A percentile compares a stretch with the other conserved stretches of the same genome.
These are phyloP conservation scores for Cecropterus lyciades DNA, from an alignment of 1,140 invertebrate genomes.

Conservation along the genomic window DNA sequence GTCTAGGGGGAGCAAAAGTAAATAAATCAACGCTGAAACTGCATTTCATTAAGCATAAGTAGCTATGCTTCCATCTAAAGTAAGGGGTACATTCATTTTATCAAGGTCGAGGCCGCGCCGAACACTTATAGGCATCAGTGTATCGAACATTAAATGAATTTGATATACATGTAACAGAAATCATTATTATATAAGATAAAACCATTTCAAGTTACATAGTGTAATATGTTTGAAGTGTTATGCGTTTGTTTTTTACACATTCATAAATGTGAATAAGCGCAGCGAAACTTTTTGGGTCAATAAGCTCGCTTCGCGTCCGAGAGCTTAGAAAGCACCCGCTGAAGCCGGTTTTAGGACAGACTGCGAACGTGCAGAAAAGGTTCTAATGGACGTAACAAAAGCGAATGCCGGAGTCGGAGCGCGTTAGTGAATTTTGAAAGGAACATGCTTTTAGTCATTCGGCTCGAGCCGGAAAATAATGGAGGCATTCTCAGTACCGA, in stretches of 20 bases:
- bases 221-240: not conserved
- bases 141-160: no score
- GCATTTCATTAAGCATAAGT: no score
- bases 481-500: slow-evolving; percentile 3
- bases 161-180: no score
- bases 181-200: no score
- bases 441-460: slow-evolving; percentile 20
- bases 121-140: no score
- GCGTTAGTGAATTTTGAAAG: slow-evolving; percentile 22
- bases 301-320: not conserved
- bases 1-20: no score
- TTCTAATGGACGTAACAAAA: slow-evolving; percentile 16
- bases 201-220: no score
- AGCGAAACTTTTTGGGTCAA: slow-evolving; percentile 2
- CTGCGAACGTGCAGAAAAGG: slow-evolving; percentile 9
- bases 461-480: slow-evolving; percentile 13
- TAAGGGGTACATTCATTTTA: no score
- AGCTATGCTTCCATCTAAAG: no score
- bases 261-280: slow-evolving; percentile 15
- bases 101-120: no score
- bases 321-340: slow-evolving; percentile 6
- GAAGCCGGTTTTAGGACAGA: slow-evolving; percentile 11
- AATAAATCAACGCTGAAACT: no score
- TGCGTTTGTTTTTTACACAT: not conserved
- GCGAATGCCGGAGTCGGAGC: not conserved